Base-by-base conservation (phyloP, 2,888 invertebrate species). In the Mermis nigrescens region DNA sequence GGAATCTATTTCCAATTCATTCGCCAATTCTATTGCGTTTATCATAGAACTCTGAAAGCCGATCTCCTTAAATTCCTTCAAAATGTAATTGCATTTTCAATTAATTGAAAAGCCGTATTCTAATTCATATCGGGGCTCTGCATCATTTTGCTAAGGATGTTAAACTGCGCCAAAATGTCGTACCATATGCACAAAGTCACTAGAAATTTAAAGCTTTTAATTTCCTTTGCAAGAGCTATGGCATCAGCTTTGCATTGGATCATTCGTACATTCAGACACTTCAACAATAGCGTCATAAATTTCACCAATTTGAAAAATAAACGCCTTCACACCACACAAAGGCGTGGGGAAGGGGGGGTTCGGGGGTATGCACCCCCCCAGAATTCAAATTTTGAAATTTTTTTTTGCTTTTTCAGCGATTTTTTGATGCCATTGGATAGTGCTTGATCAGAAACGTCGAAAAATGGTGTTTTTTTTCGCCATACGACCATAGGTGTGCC, bases 141-240 rank as follows among this genome's bases (percentile, higher is more conserved):
- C 48, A 48, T 48, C 48, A 48, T n/a, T 48, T 48, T 48, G 48
- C 48, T 48, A 48, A 48, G 19, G 24, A 48, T 12, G 24, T 48
- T 48, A n/a, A 48, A n/a, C 48, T 48, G 48, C 7, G 12, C 48
- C 24, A 48, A 24, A 48, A 48, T 48, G 24, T 48, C 48, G 24
- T 48, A 48, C 48, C 24, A 48, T n/a, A 48, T 48, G 24, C 12
- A 12, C 48, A 48, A 24, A n/a, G 48, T 48, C 24, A 48, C 24
- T 7, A 48, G 24, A 48, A n/a, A 48, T 24, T n/a, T 48, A 24
- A 48, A 48, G 24, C 48, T 48, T 48, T 48, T 48, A 12, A 48
- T n/a, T 48, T 48, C 48, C 24, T 48, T 48, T 24, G 48, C 48
- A 12, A 48, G 48, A n/a, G 48, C 48, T n/a, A 24, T n/a, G 7